Percentiles rank a stretch among this genome's conserved stretches.
These are phyloP conservation scores for Myotis brandtii DNA, from an alignment of 2,113 vertebrate genomes.

Conservation along the genomic window DNA sequence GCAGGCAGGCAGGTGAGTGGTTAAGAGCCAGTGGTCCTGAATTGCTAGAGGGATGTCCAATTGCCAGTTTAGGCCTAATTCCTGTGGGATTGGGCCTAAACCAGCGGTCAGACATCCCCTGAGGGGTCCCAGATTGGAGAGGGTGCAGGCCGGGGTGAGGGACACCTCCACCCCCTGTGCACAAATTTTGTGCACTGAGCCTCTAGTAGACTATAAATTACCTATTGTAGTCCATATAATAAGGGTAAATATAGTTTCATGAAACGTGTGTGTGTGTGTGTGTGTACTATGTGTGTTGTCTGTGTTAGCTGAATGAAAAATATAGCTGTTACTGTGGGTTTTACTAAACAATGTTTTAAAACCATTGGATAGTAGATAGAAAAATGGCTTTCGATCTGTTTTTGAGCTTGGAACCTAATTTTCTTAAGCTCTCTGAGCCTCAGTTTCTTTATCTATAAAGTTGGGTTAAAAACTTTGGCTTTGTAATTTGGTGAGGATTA, in stretches of 20 bases:
- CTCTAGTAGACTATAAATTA: neutral
- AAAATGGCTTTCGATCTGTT: neutral
- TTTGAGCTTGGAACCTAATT: neutral
- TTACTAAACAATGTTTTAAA: neutral
- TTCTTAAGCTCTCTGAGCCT: neutral
- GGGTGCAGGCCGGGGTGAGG: too few relatives aligned
- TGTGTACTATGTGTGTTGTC: neutral
- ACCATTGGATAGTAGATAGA: neutral
- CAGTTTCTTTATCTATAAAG: neutral
- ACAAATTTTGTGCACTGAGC: too few relatives aligned
- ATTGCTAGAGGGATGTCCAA: too few relatives aligned
- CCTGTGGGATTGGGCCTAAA: too few relatives aligned
- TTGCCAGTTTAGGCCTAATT: too few relatives aligned
- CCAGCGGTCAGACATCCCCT: too few relatives aligned
- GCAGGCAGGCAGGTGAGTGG: too few relatives aligned
- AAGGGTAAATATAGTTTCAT: neutral
- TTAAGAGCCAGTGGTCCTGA: too few relatives aligned
- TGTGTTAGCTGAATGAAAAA: neutral
- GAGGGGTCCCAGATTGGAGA: too few relatives aligned
- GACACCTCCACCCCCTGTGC: too few relatives aligned
- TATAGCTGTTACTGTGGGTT: neutral
- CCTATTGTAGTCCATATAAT: neutral
- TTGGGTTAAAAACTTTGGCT: neutral
- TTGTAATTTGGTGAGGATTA: constrained; percentile 6
- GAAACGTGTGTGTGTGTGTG: neutral